Conservation (phyloP, 2,113 vertebrate species). For the Macrotus californicus region DNA sequence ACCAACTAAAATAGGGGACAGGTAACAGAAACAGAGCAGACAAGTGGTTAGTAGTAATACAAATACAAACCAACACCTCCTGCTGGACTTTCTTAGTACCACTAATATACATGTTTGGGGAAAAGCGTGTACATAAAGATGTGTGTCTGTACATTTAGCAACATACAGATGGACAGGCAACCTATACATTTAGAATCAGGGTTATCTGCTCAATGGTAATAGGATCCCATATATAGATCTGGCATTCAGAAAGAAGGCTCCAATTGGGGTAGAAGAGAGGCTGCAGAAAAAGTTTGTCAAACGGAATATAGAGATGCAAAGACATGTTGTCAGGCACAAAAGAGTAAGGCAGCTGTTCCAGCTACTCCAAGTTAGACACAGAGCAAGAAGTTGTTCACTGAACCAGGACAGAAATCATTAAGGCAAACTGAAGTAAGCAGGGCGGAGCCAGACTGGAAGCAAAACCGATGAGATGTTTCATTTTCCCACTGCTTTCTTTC, state of each 20-base stretch:
- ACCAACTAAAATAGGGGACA: neutral
- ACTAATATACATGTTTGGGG: neutral
- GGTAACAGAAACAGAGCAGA: neutral
- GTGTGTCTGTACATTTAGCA: neutral
- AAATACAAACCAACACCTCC: neutral
- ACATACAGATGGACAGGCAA: neutral
- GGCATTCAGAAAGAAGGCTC: neutral
- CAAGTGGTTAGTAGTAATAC: neutral
- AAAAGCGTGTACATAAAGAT: neutral
- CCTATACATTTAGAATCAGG: neutral
- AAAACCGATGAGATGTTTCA: neutral
- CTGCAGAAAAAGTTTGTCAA: neutral
- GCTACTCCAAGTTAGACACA: neutral
- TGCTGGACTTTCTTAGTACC: neutral
- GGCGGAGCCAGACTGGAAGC: neutral
- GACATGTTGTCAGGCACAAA: neutral
- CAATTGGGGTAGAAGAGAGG: neutral
- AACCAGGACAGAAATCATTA: neutral
- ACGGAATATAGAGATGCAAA: neutral
- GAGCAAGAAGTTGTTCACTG: neutral
- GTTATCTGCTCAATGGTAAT: neutral
- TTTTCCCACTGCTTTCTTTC: neutral
- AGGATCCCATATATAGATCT: neutral
- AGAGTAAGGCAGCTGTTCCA: neutral
- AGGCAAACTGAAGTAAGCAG: neutral